A percentile compares a stretch with the other conserved stretches of the same genome.
Conservation (phyloP, 1,140 invertebrate genomes). For the Drosophila mayri region DNA sequence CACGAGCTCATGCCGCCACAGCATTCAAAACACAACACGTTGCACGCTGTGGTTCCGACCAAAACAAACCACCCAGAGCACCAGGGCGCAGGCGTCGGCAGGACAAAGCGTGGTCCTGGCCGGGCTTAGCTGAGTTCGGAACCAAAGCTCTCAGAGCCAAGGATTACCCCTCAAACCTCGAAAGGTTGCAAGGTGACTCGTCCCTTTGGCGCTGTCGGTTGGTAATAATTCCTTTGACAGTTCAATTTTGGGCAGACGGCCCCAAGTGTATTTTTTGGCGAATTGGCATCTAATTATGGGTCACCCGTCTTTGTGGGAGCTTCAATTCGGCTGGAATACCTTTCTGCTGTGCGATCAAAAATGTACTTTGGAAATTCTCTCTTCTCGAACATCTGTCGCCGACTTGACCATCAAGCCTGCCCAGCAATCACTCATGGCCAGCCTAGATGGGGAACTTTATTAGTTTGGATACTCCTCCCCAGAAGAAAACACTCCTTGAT, state of each 20-base stretch:
- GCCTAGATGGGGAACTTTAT: neutral
- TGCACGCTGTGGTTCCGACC: constrained; percentile 59
- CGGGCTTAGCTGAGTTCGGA: constrained; percentile 19
- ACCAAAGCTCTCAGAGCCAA: constrained; percentile 52
- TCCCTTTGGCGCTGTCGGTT: constrained; percentile 30
- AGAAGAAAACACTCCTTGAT: constrained; percentile 32
- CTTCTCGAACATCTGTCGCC: neutral
- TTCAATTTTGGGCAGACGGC: constrained; percentile 47
- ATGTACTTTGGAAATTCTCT: neutral
- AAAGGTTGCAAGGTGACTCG: constrained; percentile 5
- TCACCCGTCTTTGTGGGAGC: constrained; percentile 1
- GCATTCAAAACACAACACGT: constrained; percentile 81
- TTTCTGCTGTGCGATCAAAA: neutral
- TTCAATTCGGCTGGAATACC: neutral
- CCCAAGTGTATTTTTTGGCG: constrained; percentile 9
- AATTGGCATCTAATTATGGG: constrained; percentile 50
- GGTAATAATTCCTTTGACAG: constrained; percentile 46
- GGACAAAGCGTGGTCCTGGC: constrained; percentile 2
- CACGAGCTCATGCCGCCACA: constrained; percentile 44
- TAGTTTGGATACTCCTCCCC: constrained; percentile 14
- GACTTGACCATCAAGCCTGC: constrained; percentile 1
- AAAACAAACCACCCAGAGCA: constrained; percentile 56
- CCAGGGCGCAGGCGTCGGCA: constrained; percentile 43
- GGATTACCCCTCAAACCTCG: constrained; percentile 21
- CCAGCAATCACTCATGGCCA: constrained; percentile 8